These are phyloP conservation scores for Morpho helenor DNA, from an alignment of 2,888 invertebrate genomes.

Conservation along the genomic window DNA sequence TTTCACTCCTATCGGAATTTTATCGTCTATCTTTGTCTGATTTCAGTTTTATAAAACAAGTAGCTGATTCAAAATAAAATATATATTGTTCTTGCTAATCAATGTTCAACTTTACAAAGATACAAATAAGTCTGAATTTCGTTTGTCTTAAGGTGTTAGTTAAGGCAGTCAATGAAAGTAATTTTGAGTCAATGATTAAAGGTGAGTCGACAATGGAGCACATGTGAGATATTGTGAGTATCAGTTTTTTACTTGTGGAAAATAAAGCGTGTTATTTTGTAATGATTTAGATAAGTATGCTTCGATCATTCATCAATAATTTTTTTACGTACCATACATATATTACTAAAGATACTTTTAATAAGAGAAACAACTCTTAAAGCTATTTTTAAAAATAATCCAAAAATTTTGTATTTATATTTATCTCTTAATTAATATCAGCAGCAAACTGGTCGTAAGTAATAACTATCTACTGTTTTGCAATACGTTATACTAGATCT, in stretches of 20 bases:
- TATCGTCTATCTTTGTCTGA: constrained; percentile 39
- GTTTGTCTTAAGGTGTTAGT: neutral
- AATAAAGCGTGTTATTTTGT: neutral
- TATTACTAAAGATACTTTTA: too few species aligned
- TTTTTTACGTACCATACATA: too few species aligned
- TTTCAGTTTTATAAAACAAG: constrained; percentile 20
- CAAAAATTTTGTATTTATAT: too few species aligned
- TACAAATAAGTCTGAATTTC: constrained; percentile 4
- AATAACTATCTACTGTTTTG: too few species aligned
- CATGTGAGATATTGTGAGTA: constrained; percentile 5
- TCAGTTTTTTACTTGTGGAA: neutral
- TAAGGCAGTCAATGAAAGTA: constrained; percentile 25
- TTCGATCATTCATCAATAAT: too few species aligned
- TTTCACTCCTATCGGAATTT: constrained; percentile 36
- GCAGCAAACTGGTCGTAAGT: too few species aligned
- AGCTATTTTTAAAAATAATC: too few species aligned
- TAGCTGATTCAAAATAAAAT: constrained; percentile 17
- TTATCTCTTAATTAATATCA: too few species aligned
- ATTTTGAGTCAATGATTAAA: constrained; percentile 31
- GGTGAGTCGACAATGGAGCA: constrained; percentile 22
- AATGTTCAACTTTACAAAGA: constrained; percentile 12
- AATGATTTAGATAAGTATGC: too few species aligned
- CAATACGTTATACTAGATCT: too few species aligned
- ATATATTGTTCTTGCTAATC: neutral
- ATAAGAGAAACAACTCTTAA: too few species aligned